Percentiles rank a stretch among this genome's conserved stretches.
Evolutionary conservation across 64 coral and sea anemone genomes (phyloP).

Genomic region (Stylophora pistillata): DNA sequence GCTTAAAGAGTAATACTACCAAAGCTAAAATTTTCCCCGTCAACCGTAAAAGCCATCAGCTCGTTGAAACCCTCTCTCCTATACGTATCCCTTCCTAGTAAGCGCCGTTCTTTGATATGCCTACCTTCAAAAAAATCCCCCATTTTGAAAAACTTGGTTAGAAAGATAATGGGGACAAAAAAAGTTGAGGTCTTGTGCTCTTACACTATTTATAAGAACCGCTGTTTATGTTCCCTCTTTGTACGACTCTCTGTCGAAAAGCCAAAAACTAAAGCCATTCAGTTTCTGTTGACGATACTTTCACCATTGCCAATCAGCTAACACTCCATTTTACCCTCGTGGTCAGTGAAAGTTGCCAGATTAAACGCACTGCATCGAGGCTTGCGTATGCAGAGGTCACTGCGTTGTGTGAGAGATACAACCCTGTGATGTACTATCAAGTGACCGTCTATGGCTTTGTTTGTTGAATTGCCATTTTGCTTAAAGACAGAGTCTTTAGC

Average conservation of each 20-base stretch:
- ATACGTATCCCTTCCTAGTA: no score
- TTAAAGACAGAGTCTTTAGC: neutral
- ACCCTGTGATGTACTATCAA: constrained; percentile 1
- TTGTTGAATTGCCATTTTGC: neutral
- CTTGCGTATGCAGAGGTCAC: constrained; percentile 49
- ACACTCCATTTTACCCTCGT: neutral
- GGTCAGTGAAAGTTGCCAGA: neutral
- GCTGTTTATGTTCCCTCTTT: neutral
- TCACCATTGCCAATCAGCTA: neutral
- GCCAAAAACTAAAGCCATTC: constrained; percentile 13
- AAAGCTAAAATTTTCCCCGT: no score
- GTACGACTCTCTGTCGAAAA: constrained; percentile 1
- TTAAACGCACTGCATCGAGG: constrained; percentile 40
- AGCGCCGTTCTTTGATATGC: no score
- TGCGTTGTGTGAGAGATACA: constrained; percentile 24
- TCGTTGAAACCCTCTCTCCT: no score
- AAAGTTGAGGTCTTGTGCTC: no score
- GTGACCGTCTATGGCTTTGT: constrained; percentile 32
- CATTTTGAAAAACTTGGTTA: no score
- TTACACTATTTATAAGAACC: neutral
- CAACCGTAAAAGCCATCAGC: no score
- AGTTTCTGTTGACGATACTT: neutral
- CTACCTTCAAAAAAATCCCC: no score
- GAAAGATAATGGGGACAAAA: no score
- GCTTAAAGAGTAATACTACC: no score